Evolutionary conservation across 1,140 invertebrate species (phyloP).

Genomic region (Drosophila lini): DNA sequence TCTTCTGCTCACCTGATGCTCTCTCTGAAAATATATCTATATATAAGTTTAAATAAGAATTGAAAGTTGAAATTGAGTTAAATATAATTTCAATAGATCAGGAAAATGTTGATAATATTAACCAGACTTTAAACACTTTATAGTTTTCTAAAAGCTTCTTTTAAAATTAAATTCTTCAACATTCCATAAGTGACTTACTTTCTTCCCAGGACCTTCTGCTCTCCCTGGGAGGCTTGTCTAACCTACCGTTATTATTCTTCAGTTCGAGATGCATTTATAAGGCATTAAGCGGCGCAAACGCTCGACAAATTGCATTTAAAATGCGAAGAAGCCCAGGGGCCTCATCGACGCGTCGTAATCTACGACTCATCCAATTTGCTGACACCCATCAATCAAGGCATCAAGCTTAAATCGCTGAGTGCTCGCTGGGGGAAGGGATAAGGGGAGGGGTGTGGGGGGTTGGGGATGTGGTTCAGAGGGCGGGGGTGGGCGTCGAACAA

Average conservation of each 20-base stretch:
- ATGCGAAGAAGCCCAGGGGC: constrained; percentile 40
- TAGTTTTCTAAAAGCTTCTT: not conserved
- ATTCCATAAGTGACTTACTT: not conserved
- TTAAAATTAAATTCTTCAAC: not conserved
- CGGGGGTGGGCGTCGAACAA: constrained; percentile 46
- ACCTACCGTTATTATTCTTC: constrained; percentile 18
- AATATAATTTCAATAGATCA: not conserved
- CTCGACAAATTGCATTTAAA: constrained; percentile 60
- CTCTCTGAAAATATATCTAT: not conserved
- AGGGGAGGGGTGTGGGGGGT: constrained; percentile 5
- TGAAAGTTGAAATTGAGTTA: too few species aligned
- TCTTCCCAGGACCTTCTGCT: constrained; percentile 1
- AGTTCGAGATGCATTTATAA: constrained; percentile 21
- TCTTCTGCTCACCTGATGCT: too few species aligned
- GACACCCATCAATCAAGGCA: constrained; percentile 78
- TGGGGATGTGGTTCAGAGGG: constrained; percentile 6
- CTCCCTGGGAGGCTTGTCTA: not conserved
- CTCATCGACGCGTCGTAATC: constrained; percentile 57
- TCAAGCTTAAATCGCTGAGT: constrained; percentile 70
- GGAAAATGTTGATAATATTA: rapidly evolving
- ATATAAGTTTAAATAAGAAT: not conserved
- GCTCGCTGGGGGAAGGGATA: not conserved
- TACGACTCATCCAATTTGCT: constrained; percentile 74
- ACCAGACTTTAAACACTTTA: not conserved
- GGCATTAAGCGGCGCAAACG: constrained; percentile 29